A percentile compares a stretch with the other conserved stretches of the same genome.
These are phyloP conservation scores for Chondrilla cf. caribensis DNA, from an alignment of 37 sponge, comb jelly and placozoan genomes.

Conservation along the genomic window DNA sequence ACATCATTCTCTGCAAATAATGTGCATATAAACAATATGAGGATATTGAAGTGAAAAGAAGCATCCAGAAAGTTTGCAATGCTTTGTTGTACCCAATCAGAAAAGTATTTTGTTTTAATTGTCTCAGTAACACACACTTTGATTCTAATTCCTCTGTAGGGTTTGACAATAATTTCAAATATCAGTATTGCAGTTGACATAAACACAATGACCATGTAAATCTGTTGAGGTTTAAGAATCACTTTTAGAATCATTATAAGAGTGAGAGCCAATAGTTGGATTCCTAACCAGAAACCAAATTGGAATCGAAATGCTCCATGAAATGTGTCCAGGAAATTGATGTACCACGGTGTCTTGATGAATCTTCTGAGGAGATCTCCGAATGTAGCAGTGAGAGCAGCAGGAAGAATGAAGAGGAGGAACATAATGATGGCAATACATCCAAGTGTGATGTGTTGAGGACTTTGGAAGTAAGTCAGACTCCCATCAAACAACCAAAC, in stretches of 20 bases:
- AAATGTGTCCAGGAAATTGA: slow-evolving; percentile 18
- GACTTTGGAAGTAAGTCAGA: slow-evolving; percentile 6
- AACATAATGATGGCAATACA: background rate
- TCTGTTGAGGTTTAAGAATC: background rate
- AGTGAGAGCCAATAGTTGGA: slow-evolving; percentile 33
- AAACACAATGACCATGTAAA: background rate
- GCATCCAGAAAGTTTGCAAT: background rate
- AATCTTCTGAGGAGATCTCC: background rate
- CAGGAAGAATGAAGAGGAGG: slow-evolving; percentile 20
- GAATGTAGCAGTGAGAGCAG: background rate
- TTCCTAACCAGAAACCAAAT: slow-evolving; percentile 51
- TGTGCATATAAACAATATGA: too few species aligned
- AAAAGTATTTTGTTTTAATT: background rate
- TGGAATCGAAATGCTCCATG: slow-evolving; percentile 4
- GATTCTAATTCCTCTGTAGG: background rate
- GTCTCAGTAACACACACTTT: background rate
- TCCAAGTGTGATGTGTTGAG: slow-evolving; percentile 22
- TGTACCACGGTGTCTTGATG: slow-evolving; percentile 1
- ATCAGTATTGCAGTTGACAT: background rate
- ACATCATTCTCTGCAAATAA: too few species aligned
- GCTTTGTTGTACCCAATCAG: background rate
- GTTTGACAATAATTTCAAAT: background rate
- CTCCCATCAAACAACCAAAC: slow-evolving; percentile 37
- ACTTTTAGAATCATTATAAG: slow-evolving; percentile 19
- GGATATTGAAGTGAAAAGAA: background rate